A percentile compares a stretch with the other conserved stretches of the same genome.
phyloP scores from a whole-genome alignment of 2,797 vertebrate species.

The Dryobates pubescens region DNA sequence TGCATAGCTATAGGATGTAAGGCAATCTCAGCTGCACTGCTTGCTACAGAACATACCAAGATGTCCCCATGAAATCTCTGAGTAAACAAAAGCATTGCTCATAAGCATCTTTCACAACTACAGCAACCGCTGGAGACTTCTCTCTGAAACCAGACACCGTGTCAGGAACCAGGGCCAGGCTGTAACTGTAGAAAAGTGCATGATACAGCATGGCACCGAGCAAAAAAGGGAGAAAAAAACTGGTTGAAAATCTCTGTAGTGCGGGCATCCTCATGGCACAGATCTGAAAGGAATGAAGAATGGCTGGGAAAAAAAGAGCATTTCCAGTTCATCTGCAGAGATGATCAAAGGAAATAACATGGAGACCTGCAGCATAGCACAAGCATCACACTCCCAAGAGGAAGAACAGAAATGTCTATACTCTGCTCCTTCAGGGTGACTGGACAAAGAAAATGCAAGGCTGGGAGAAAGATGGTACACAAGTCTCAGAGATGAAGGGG shows the following conservation, averaged over 20 bases:
- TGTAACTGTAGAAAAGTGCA: background rate
- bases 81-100: slow-evolving; percentile 21
- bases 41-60: background rate
- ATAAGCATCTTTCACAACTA: background rate
- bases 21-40: background rate
- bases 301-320: background rate
- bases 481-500: background rate
- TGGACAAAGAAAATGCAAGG: background rate
- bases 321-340: background rate
- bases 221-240: background rate
- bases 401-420: background rate
- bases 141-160: background rate
- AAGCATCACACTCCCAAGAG: background rate
- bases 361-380: background rate
- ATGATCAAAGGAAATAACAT: fast-evolving
- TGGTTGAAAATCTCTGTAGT: background rate
- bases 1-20: background rate
- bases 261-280: background rate
- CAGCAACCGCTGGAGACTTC: background rate
- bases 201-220: background rate
- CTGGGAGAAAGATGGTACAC: background rate
- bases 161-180: background rate
- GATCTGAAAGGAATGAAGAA: background rate
- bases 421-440: background rate
- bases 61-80: background rate